Percentiles rank a stretch among this genome's conserved stretches.
phyloP scores from a whole-genome alignment of 2,888 invertebrate species.

The Meiosimyza platycephala region DNA sequence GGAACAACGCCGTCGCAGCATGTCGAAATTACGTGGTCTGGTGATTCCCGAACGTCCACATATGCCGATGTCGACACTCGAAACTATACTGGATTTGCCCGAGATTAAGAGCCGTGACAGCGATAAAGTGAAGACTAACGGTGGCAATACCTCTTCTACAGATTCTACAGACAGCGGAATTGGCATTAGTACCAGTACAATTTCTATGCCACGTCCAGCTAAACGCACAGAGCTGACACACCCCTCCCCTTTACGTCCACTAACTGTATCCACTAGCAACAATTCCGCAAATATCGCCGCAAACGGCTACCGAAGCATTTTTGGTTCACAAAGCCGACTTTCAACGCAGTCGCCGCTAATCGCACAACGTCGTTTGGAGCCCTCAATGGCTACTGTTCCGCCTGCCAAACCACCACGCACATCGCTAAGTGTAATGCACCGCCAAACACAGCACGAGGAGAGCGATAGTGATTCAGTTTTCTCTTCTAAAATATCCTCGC shows the following conservation, averaged over 20 bases:
- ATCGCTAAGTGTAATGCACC: constrained; percentile 57
- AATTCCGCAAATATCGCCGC: constrained; percentile 60
- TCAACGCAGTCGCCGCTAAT: constrained; percentile 41
- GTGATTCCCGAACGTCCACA: constrained; percentile 83
- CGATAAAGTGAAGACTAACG: constrained; percentile 67
- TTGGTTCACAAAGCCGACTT: constrained; percentile 40
- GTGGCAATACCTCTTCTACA: constrained; percentile 62
- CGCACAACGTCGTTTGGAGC: constrained; percentile 53
- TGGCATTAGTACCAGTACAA: constrained; percentile 46
- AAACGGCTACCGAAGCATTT: constrained; percentile 57
- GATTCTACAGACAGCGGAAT: constrained; percentile 60
- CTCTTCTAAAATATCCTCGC: constrained; percentile 86
- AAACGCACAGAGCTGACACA: constrained; percentile 47
- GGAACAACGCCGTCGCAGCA: constrained; percentile 83
- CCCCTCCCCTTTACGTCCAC: constrained; percentile 46
- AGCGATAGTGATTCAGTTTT: constrained; percentile 80
- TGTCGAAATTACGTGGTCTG: constrained; percentile 87
- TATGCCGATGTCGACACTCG: constrained; percentile 65
- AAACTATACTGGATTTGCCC: constrained; percentile 79
- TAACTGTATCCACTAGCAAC: constrained; percentile 50
- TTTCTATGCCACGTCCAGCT: constrained; percentile 47
- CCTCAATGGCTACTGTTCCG: constrained; percentile 53
- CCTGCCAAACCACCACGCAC: constrained; percentile 65
- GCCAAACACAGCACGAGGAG: constrained; percentile 51
- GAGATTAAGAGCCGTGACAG: constrained; percentile 83